phyloP scores from a whole-genome alignment of 2,888 invertebrate species.

The Synanthedon tipuliformis region DNA sequence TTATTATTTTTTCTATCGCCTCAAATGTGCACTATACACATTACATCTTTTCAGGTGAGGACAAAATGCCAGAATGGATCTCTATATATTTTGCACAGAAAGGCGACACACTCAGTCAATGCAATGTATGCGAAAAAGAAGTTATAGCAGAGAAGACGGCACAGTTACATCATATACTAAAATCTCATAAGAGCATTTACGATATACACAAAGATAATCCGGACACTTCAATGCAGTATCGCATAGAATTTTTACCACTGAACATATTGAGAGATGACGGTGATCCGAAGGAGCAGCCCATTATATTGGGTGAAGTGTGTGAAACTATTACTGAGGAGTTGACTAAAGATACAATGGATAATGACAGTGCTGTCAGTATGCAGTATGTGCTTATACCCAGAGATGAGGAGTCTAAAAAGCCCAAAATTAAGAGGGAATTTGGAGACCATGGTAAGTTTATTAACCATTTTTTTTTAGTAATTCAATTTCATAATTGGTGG shows the following conservation, averaged over 20 bases:
- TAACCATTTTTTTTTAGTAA: background rate
- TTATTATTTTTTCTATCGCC: no score
- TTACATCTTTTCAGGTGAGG: background rate
- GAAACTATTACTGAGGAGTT: constrained; percentile 22
- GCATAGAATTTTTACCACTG: constrained; percentile 51
- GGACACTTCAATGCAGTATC: constrained; percentile 44
- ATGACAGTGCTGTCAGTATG: constrained; percentile 15
- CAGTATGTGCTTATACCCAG: constrained; percentile 34
- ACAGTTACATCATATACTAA: constrained; percentile 35
- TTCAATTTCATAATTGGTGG: background rate
- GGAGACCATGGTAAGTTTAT: constrained; percentile 8
- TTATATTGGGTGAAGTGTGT: constrained; percentile 40
- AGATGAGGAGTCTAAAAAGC: constrained; percentile 12
- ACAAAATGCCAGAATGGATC: constrained; percentile 40
- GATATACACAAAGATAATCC: constrained; percentile 51
- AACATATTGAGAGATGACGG: constrained; percentile 39
- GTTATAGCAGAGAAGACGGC: constrained; percentile 26
- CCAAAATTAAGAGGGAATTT: constrained; percentile 1
- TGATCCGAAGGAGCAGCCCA: constrained; percentile 27
- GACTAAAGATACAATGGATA: constrained; percentile 4
- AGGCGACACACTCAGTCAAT: constrained; percentile 24
- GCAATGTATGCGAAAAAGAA: constrained; percentile 42
- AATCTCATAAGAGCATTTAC: constrained; percentile 39
- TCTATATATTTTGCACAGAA: constrained; percentile 40
- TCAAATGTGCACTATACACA: no score